Percentiles rank a stretch among this genome's conserved stretches.
Conservation (phyloP, 2,113 vertebrate species). For the Oophaga pumilio region DNA sequence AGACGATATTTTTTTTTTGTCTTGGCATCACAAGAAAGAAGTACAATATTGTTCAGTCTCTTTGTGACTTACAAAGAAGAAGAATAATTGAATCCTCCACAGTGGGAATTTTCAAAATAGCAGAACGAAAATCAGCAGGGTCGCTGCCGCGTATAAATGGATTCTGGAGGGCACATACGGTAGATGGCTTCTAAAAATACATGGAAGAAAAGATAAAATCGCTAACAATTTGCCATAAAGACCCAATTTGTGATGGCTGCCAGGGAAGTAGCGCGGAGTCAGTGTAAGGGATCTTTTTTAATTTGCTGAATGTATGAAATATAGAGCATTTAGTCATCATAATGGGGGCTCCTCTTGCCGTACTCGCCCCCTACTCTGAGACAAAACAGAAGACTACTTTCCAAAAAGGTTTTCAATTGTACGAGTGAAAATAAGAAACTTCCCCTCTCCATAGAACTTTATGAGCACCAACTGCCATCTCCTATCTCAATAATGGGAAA, state of each 20-base stretch:
- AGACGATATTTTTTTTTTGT: not conserved
- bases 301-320: not conserved
- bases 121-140: conserved; percentile 6
- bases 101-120: conserved; percentile 44
- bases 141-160: not conserved
- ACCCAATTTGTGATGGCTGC: not conserved
- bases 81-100: conserved; percentile 14
- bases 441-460: no score
- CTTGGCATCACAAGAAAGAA: not conserved
- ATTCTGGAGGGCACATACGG: not conserved
- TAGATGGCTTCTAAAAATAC: conserved; percentile 33
- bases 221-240: not conserved
- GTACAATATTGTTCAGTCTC: conserved; percentile 16
- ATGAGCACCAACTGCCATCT: no score
- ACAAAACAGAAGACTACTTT: no score
- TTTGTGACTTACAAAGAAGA: conserved; percentile 3
- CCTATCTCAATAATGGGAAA: no score
- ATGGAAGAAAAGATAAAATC: not conserved
- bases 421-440: no score
- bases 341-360: no score
- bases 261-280: not conserved
- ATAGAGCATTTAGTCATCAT: no score
- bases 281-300: not conserved
- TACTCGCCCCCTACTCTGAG: no score
- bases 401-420: no score